A percentile compares a stretch with the other conserved stretches of the same genome.
phyloP scores from a whole-genome alignment of 92 coral and sea anemone genomes.

The Porites evermanni region DNA sequence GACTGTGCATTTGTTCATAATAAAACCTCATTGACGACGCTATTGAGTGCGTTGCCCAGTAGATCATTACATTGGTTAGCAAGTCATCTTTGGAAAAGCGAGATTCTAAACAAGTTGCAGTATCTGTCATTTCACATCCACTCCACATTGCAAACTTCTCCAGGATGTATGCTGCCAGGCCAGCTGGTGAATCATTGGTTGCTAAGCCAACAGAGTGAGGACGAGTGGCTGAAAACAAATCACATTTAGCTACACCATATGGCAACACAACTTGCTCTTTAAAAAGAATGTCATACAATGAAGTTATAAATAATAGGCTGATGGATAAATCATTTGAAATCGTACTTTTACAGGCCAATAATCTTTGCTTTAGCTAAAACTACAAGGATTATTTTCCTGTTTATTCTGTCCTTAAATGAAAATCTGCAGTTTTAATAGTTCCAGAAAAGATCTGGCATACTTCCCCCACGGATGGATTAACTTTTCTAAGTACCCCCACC shows the following conservation, averaged over 20 bases:
- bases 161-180: slow-evolving; percentile 84
- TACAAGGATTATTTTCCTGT: too few species aligned
- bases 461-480: too few species aligned
- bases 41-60: slow-evolving; percentile 81
- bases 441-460: too few species aligned
- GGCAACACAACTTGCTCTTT: too few species aligned
- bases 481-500: too few species aligned
- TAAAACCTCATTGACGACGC: slow-evolving; percentile 85
- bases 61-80: slow-evolving; percentile 85
- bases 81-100: slow-evolving; percentile 86
- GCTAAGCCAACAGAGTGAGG: slow-evolving; percentile 91
- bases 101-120: slow-evolving; percentile 76
- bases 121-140: slow-evolving; percentile 73
- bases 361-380: too few species aligned
- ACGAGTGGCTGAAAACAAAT: slow-evolving; percentile 70
- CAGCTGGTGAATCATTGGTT: slow-evolving; percentile 88
- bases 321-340: too few species aligned
- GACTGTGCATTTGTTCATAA: slow-evolving; percentile 60
- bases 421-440: too few species aligned
- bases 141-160: slow-evolving; percentile 87
- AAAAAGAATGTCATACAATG: too few species aligned
- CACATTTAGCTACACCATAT: neutral
- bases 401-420: too few species aligned
- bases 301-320: too few species aligned
- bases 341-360: too few species aligned